Evolutionary conservation across 2,113 vertebrate species (phyloP).

Genomic region (Paradisaea rubra): DNA sequence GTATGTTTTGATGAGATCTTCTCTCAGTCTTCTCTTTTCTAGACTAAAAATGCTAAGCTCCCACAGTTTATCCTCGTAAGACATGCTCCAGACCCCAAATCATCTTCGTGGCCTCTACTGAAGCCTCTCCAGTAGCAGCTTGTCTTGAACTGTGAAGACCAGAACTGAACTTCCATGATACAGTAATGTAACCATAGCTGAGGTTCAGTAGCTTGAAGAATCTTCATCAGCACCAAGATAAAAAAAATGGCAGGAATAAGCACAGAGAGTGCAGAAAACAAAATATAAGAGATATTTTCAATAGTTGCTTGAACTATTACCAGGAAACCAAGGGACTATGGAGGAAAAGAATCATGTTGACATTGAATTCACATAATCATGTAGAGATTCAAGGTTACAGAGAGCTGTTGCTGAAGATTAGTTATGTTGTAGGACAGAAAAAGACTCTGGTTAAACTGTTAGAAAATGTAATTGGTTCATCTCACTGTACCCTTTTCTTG

Average conservation of each 20-base stretch:
- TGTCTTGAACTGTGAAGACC: neutral
- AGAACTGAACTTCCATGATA: neutral
- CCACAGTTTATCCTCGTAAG: neutral
- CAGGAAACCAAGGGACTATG: neutral
- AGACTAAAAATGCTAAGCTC: neutral
- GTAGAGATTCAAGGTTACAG: neutral
- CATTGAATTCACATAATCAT: neutral
- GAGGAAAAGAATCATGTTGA: fast-evolving
- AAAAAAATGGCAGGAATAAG: neutral
- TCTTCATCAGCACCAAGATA: neutral
- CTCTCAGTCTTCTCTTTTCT: neutral
- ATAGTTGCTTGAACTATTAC: neutral
- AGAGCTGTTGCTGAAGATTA: neutral
- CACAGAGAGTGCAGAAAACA: neutral
- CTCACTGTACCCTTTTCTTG: neutral
- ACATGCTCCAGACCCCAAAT: neutral
- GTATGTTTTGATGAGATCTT: neutral
- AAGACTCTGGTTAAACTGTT: neutral
- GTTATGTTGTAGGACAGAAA: neutral
- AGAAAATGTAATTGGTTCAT: neutral
- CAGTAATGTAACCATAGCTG: neutral
- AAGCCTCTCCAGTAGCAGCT: neutral
- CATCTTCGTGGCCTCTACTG: neutral
- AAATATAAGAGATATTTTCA: neutral
- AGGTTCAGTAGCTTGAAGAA: neutral